A percentile compares a stretch with the other conserved stretches of the same genome.
These are phyloP conservation scores for Catagonus wagneri DNA, from an alignment of 2,113 vertebrate genomes.

Conservation along the genomic window DNA sequence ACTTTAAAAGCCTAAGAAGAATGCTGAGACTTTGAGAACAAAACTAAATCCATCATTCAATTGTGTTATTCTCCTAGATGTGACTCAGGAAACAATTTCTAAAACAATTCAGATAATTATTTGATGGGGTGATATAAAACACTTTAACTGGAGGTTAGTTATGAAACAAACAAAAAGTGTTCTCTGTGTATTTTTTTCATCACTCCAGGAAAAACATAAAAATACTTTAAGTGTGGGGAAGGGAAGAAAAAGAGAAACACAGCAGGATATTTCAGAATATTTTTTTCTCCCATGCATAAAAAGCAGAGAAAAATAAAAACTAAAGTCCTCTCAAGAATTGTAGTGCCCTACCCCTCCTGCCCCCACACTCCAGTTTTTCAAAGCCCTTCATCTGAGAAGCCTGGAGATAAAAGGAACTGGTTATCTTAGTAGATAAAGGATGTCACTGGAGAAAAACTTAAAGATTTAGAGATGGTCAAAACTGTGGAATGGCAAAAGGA, in stretches of 20 bases:
- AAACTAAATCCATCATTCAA: background rate
- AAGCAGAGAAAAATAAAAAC: slow-evolving; percentile 13
- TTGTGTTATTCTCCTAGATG: background rate
- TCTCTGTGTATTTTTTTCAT: slow-evolving; percentile 14
- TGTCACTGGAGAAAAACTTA: slow-evolving; percentile 72
- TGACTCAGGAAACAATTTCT: slow-evolving; percentile 27
- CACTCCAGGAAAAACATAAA: slow-evolving; percentile 6
- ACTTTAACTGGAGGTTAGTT: slow-evolving; percentile 54
- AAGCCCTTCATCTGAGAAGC: slow-evolving; percentile 65
- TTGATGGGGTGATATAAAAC: slow-evolving; percentile 49
- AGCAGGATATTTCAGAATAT: background rate
- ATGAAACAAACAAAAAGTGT: slow-evolving; percentile 53
- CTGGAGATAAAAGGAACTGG: slow-evolving; percentile 71
- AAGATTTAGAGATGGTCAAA: slow-evolving; percentile 73
- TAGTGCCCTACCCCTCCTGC: background rate
- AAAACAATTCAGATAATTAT: slow-evolving; percentile 45
- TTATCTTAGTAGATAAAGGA: slow-evolving; percentile 77
- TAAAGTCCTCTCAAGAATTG: slow-evolving; percentile 27
- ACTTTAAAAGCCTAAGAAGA: background rate
- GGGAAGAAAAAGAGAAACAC: background rate
- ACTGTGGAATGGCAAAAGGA: slow-evolving; percentile 27
- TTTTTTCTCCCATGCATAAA: background rate
- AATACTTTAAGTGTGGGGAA: background rate
- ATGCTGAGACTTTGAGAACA: background rate
- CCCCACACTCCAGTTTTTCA: background rate